These are phyloP conservation scores for Bovichtus variegatus DNA, from an alignment of 2,797 vertebrate genomes.

Conservation along the genomic window DNA sequence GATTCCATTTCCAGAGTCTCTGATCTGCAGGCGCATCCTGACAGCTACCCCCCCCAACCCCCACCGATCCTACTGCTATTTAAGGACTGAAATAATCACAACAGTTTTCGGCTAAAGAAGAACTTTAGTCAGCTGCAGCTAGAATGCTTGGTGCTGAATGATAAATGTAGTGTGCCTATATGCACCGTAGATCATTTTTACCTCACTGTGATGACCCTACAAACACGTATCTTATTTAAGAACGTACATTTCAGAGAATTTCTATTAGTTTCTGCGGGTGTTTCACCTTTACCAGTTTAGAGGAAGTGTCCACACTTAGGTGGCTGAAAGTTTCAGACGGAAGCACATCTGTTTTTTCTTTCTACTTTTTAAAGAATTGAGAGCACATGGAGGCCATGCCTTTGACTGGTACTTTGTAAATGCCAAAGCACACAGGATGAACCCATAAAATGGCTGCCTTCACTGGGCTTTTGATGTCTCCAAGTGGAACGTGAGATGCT, in stretches of 20 bases:
- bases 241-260: not conserved
- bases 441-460: constrained; percentile 75
- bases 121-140: constrained; percentile 25
- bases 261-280: not conserved
- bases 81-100: constrained; percentile 26
- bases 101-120: constrained; percentile 37
- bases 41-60: constrained; percentile 23
- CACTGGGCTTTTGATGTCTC: constrained; percentile 72
- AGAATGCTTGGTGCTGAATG: not conserved
- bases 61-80: constrained; percentile 33
- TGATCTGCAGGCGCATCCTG: constrained; percentile 64
- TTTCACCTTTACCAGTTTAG: constrained; percentile 34
- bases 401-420: constrained; percentile 69
- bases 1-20: constrained; percentile 63
- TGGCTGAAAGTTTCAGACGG: constrained; percentile 63
- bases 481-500: constrained; percentile 74
- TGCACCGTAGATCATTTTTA: constrained; percentile 16
- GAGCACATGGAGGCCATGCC: constrained; percentile 74
- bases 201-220: not conserved
- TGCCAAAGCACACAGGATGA: constrained; percentile 76
- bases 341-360: constrained; percentile 71
- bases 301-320: constrained; percentile 69
- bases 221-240: not conserved
- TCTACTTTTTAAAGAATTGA: constrained; percentile 51
- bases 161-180: constrained; percentile 7